phyloP scores from a whole-genome alignment of 2,113 vertebrate genomes.

The Panthera uncia region DNA sequence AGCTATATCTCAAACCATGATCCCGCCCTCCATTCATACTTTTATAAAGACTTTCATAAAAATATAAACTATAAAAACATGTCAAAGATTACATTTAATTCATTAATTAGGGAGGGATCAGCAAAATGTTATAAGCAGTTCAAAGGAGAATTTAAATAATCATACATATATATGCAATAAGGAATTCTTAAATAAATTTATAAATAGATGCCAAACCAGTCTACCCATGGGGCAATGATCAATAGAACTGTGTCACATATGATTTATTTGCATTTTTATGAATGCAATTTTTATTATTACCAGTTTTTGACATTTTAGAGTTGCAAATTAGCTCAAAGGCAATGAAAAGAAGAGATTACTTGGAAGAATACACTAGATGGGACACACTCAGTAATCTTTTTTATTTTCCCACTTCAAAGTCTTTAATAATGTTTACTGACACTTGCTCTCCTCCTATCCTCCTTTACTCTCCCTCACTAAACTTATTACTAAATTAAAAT shows the following conservation, averaged over 20 bases:
- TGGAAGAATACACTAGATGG: neutral
- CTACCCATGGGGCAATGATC: neutral
- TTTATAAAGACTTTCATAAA: neutral
- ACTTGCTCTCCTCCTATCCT: neutral
- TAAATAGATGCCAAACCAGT: neutral
- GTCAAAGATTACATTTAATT: neutral
- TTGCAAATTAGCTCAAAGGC: neutral
- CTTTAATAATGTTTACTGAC: neutral
- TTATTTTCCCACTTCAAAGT: neutral
- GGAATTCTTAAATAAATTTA: neutral
- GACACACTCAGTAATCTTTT: neutral
- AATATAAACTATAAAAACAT: neutral
- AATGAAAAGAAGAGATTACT: neutral
- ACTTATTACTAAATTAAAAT: neutral
- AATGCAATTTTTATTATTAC: neutral
- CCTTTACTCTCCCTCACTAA: neutral
- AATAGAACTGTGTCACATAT: neutral
- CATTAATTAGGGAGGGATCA: neutral
- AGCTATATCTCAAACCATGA: neutral
- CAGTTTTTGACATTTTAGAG: neutral
- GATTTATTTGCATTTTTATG: neutral
- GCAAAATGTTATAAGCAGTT: neutral
- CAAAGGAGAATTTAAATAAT: neutral
- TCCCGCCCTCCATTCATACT: neutral
- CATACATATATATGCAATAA: neutral